These are phyloP conservation scores for Nephrotoma appendiculata DNA, from an alignment of 2,888 invertebrate genomes.

Conservation along the genomic window DNA sequence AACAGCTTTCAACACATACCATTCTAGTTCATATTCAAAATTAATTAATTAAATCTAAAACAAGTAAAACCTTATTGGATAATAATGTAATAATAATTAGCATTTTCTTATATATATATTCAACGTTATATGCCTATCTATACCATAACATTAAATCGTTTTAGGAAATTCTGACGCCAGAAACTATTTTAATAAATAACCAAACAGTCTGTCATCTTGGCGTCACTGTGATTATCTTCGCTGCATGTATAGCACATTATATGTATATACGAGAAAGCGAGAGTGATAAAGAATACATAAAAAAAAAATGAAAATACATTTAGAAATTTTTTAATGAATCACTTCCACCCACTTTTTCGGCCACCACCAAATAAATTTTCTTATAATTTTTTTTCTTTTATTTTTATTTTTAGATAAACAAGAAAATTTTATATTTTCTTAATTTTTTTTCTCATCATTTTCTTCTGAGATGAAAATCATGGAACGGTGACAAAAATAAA, in stretches of 20 bases:
- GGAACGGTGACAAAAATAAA: conserved; percentile 13
- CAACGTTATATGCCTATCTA: not conserved
- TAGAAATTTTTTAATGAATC: not conserved
- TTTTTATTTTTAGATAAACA: conserved; percentile 1
- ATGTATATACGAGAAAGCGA: not conserved
- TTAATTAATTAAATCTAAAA: not conserved
- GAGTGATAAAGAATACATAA: no score
- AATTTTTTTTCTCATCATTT: not conserved
- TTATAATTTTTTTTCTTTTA: not conserved
- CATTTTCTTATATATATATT: not conserved
- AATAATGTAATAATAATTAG: not conserved
- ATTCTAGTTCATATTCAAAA: no score
- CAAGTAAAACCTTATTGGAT: not conserved
- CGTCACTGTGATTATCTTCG: not conserved
- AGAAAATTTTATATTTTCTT: not conserved
- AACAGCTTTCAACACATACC: no score
- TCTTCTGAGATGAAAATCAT: conserved; percentile 11
- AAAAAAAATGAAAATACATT: not conserved
- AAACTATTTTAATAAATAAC: not conserved
- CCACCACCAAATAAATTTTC: not conserved
- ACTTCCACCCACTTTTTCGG: not conserved
- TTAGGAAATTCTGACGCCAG: not conserved
- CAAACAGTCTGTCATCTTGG: not conserved
- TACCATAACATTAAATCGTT: not conserved
- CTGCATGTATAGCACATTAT: not conserved